A percentile compares a stretch with the other conserved stretches of the same genome.
Evolutionary conservation across 2,113 vertebrate genomes (phyloP).

Genomic region (Sylvilagus bachmani): DNA sequence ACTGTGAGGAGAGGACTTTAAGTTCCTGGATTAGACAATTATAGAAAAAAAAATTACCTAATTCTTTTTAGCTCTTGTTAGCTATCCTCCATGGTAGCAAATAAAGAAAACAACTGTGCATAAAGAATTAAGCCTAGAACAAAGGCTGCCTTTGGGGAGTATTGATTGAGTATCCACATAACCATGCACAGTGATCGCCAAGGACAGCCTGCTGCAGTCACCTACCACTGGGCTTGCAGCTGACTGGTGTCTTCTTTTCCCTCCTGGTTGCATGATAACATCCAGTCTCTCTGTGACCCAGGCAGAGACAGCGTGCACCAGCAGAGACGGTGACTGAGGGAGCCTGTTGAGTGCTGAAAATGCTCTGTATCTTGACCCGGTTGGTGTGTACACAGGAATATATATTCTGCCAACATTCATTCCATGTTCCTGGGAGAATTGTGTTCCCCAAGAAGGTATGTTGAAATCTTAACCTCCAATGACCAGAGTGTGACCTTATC

Average conservation of each 20-base stretch:
- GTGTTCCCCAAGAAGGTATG: not conserved
- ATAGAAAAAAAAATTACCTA: not conserved
- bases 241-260: too few relatives aligned
- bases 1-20: not conserved
- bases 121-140: not conserved
- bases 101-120: not conserved
- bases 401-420: not conserved
- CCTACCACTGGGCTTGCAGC: too few relatives aligned
- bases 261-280: too few relatives aligned
- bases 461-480: not conserved
- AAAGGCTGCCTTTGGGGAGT: not conserved
- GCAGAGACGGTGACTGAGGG: not conserved
- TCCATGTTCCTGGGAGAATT: not conserved
- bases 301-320: too few relatives aligned
- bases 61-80: not conserved
- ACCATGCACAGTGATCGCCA: too few relatives aligned
- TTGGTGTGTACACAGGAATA: not conserved
- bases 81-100: not conserved
- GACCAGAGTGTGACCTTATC: not conserved
- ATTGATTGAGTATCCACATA: not conserved
- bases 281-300: too few relatives aligned
- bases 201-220: too few relatives aligned
- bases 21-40: not conserved
- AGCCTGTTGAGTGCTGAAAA: not conserved
- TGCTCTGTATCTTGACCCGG: not conserved